Evolutionary conservation across 2,797 vertebrate species (phyloP), one percentile per base, ranked within the genome.

Genomic region (Buphagus erythrorhynchus): DNA sequence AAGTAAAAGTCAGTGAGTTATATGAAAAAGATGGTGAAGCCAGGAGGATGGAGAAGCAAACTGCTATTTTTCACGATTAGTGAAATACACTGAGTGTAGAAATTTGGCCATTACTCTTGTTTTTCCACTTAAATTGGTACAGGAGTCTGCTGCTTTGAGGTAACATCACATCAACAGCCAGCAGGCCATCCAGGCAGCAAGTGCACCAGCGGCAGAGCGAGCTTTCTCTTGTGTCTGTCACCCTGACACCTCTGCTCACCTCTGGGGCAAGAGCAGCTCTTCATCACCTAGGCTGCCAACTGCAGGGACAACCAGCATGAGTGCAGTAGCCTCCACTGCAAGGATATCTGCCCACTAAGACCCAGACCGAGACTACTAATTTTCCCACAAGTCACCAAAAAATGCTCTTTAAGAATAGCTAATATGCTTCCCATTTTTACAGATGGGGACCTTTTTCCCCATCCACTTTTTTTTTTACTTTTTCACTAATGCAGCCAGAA

Each of bases 31-130:
- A 83, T 22, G 7, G 38, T 28, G 59, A 80, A 91, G 58, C 26
- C 61, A 96, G 75, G 21, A 96, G 61, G 35, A 83, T 25, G 17
- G 35, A 81, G 48, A 71, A 61, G 29, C 28, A 92, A 87, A 85
- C 18, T 19, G 48, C n/a, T 58, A 67, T 80, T 94, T 95, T 91
- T 77, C 75, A 68, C 0, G 0, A 54, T 40, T 38, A 87, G 33
- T 42, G 24, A 43, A 76, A 82, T 63, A 65, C 52, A 48, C 2
- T 2, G 21, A 65, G 28, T 48, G 16, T 43, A 77, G 1, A 9
- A 65, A 88, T 91, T 74, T 72, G 46, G 38, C 58, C 66, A 59
- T 89, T 83, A 87, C 54, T 84, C 58, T 83, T 82, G 49, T 21
- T 92, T 77, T 82, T 63, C 63, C 63, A 59, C 68, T 87, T 67